Base-by-base conservation (phyloP, 2,113 vertebrate species). In the Strix uralensis region DNA sequence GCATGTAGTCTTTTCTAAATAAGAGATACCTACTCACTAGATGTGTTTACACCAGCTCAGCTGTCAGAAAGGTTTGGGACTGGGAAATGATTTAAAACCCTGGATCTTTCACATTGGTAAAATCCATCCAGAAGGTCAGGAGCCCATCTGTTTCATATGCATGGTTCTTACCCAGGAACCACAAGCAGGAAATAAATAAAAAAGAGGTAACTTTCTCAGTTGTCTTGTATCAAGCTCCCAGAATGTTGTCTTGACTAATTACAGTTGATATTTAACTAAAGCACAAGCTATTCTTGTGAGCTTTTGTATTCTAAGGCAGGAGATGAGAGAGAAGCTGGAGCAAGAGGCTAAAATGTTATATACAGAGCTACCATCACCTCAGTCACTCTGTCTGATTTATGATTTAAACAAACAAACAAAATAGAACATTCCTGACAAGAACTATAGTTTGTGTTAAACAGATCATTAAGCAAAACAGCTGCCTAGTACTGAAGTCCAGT, bases 31-130 rank as follows among this genome's bases (percentile, higher is more conserved):
- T 74, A 69, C 61, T 94, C 69, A 54, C 66, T 91, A 91, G 83
- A 87, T 59, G 44, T 82, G 58, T 95, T 93, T 92, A 58, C 32
- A 62, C 22, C 13, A 85, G 67, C 83, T 94, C 71, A 42, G 10
- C 71, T 88, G 30, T 91, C 77, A 88, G 81, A 49, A 89, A 80
- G 57, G 44, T 78, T 95, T 90, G 62, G 38, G 25, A 65, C 54
- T 93, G 86, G 91, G 67, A 97, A 90, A 65, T 95, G 88, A 97
- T 97, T 98, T 94, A 80, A 94, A 97, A 27, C 46, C 54, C 61
- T 90, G 63, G 36, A 62, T 87, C 4, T 74, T 96, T 96, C 81
- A 69, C 58, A 26, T 65, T 85, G 75, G 49, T 54, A 87, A 96
- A 95, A 97, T 96, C 94, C 55, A 95, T 93, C 57, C 73, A 92